Evolutionary conservation across 2,888 invertebrate species (phyloP), one percentile per base, ranked within the genome.

Genomic region (Spilarctia lutea): DNA sequence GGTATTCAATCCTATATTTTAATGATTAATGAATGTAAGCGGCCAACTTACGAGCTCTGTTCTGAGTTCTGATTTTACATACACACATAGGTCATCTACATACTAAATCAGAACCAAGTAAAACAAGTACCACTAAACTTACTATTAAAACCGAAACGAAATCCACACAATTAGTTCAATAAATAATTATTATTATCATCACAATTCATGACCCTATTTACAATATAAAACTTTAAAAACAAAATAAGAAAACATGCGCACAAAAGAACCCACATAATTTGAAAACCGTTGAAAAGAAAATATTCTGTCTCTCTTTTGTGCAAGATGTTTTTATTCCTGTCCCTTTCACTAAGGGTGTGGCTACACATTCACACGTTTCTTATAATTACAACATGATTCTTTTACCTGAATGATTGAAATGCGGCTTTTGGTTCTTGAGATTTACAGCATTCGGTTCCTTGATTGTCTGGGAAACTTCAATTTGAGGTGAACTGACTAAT

Each of bases 331-430:
- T 71, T 67, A 45, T 18, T 35, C 30, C 35, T 77, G 33, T 89
- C 88, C 70, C 87, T 74, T 70, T 87, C 83, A 81, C 87, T 80
- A 78, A 74, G 80, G 89, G 89, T 87, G 89, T 80, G 80, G 81
- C 79, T 56, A 72, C 75, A 83, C 83, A 85, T 85, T 88, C 86
- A 87, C 85, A 82, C 80, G 79, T 83, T 83, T 80, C 82, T 84
- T 82, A 84, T 87, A 88, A 88, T 88, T 84, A 87, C 79, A 74
- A 81, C 79, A 75, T 79, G 79, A 82, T 79, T 81, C 73, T 79
- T 80, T 80, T 81, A 80, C 81, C 81, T 83, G 81, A 71, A 71
- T 81, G 83, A 86, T 86, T 84, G 81, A 82, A 79, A 77, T 69
- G 11, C 60, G 48, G 66, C n/a, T 65, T 67, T 60, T 27, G 73